Conservation (phyloP, 1,140 invertebrate genomes). For the Sycophila sp. region DNA sequence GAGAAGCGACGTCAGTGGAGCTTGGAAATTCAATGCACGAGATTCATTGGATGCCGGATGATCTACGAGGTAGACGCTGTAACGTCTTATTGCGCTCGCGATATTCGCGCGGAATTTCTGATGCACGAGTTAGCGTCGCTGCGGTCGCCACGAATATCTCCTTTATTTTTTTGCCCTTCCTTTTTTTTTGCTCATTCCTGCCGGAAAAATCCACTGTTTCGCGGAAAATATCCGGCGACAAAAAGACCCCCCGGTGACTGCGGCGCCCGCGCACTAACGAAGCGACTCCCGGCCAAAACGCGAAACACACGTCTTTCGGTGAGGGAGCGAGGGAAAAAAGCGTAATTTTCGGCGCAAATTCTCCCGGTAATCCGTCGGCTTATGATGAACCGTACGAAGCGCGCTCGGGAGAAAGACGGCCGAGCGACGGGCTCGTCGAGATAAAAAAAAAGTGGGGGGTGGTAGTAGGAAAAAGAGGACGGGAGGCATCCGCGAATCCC, state of each 20-base stretch:
- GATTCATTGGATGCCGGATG: slow-evolving; percentile 30
- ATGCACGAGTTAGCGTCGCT: too few species aligned
- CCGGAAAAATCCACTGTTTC: too few species aligned
- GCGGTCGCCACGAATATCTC: too few species aligned
- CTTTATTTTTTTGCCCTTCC: too few species aligned
- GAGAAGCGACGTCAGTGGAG: background rate
- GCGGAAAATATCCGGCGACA: too few species aligned
- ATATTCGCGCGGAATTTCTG: slow-evolving; percentile 3
- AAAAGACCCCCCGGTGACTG: background rate
- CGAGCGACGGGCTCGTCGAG: too few species aligned
- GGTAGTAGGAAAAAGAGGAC: background rate
- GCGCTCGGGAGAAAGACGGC: too few species aligned
- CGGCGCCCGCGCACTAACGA: background rate
- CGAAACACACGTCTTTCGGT: slow-evolving; percentile 3
- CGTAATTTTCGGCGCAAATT: background rate
- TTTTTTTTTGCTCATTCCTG: too few species aligned
- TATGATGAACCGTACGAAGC: slow-evolving; percentile 20
- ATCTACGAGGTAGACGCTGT: slow-evolving; percentile 18
- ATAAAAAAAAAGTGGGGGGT: background rate
- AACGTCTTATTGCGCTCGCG: slow-evolving; percentile 18
- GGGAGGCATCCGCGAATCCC: background rate
- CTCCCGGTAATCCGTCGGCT: slow-evolving; percentile 2
- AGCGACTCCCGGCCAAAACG: too few species aligned
- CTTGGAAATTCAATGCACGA: slow-evolving; percentile 34
- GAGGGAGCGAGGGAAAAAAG: background rate